Percentiles rank a stretch among this genome's conserved stretches.
These are phyloP conservation scores for Poecilia velifera DNA, from an alignment of 2,797 vertebrate genomes.

Conservation along the genomic window DNA sequence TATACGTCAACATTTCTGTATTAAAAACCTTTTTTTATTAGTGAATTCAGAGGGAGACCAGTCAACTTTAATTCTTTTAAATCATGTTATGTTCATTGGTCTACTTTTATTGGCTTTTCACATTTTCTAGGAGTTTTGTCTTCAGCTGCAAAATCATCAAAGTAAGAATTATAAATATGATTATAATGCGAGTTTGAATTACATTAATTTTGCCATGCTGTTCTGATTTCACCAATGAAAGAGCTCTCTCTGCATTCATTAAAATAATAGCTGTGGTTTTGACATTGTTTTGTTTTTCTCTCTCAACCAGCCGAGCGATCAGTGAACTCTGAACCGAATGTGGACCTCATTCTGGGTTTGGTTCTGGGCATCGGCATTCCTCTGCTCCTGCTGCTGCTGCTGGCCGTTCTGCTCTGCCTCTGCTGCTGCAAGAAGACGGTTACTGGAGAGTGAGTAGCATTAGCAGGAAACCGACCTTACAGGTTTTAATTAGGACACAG, in stretches of 20 bases:
- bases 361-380: slow-evolving; percentile 85
- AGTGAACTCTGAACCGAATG: background rate
- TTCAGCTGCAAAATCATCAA: background rate
- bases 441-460: slow-evolving; percentile 79
- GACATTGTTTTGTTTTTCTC: background rate
- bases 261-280: background rate
- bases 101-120: background rate
- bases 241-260: background rate
- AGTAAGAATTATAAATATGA: background rate
- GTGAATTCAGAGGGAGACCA: too few species aligned
- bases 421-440: slow-evolving; percentile 79
- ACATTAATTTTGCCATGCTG: background rate
- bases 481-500: background rate
- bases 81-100: too few species aligned
- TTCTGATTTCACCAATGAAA: background rate
- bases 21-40: background rate
- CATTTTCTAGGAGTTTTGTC: background rate
- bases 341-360: slow-evolving; percentile 76
- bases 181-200: background rate
- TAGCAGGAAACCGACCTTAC: too few species aligned
- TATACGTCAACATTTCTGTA: background rate
- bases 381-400: slow-evolving; percentile 79
- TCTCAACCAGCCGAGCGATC: slow-evolving; percentile 41
- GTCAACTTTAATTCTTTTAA: too few species aligned
- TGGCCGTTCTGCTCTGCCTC: slow-evolving; percentile 76